phyloP scores from a whole-genome alignment of 2,113 vertebrate genomes.

The Festucalex cinctus region DNA sequence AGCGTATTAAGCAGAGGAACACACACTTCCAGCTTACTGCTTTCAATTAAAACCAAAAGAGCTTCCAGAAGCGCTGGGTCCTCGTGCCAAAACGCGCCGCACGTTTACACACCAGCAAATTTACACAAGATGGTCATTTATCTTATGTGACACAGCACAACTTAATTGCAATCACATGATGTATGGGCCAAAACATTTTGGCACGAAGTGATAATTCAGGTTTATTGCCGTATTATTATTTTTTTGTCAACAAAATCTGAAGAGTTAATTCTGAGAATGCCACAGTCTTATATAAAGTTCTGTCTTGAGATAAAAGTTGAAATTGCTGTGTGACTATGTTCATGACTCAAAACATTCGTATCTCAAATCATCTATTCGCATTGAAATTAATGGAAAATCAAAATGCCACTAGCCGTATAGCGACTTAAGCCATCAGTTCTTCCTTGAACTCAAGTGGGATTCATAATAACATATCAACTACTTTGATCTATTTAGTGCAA shows the following conservation, averaged over 20 bases:
- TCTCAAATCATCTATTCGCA: too few relatives aligned
- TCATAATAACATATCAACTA: too few relatives aligned
- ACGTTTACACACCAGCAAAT: slow-evolving; percentile 30
- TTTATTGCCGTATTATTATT: slow-evolving; percentile 26
- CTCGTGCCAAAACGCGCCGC: slow-evolving; percentile 17
- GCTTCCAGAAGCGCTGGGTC: slow-evolving; percentile 33
- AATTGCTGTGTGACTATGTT: too few relatives aligned
- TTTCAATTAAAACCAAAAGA: slow-evolving; percentile 44
- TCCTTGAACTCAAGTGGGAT: too few relatives aligned
- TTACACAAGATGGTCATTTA: slow-evolving; percentile 36
- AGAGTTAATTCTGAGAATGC: neutral
- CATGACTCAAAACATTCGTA: too few relatives aligned
- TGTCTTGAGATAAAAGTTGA: too few relatives aligned
- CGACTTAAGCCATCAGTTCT: too few relatives aligned
- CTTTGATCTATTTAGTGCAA: too few relatives aligned
- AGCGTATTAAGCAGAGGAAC: slow-evolving; percentile 48
- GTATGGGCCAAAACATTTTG: slow-evolving; percentile 4
- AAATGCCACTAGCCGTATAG: too few relatives aligned
- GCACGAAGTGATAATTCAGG: slow-evolving; percentile 12
- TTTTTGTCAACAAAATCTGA: neutral
- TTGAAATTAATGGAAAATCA: too few relatives aligned
- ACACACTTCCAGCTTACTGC: slow-evolving; percentile 45
- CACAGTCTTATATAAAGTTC: neutral
- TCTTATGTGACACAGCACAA: slow-evolving; percentile 22
- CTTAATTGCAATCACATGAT: slow-evolving; percentile 32